phyloP scores from a whole-genome alignment of 2,888 invertebrate species.

The Schrankia costaestrigalis region DNA sequence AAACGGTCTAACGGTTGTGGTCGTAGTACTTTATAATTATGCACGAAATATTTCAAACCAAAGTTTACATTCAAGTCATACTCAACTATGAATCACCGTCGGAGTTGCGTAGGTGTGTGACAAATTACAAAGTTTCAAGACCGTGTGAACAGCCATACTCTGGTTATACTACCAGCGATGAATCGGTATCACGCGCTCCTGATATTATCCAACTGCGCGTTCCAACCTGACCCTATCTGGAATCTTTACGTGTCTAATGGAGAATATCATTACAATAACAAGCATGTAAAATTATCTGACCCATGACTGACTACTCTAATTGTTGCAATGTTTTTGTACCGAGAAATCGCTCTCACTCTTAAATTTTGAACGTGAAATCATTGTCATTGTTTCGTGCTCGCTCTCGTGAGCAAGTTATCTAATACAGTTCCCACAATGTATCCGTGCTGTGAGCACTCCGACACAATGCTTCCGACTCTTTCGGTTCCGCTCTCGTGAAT shows the following conservation, averaged over 20 bases:
- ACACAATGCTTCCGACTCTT: constrained; percentile 68
- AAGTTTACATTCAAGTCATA: constrained; percentile 30
- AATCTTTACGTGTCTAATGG: constrained; percentile 54
- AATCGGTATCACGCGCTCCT: constrained; percentile 63
- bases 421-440: constrained; percentile 66
- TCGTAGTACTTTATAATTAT: too few relatives aligned
- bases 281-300: constrained; percentile 7
- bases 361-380: constrained; percentile 52
- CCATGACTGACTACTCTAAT: constrained; percentile 3
- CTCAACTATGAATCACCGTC: constrained; percentile 43
- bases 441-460: constrained; percentile 48
- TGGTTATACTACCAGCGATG: constrained; percentile 44
- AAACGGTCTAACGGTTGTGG: too few relatives aligned
- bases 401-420: constrained; percentile 69
- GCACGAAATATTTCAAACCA: too few relatives aligned
- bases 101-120: constrained; percentile 57
- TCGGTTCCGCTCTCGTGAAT: constrained; percentile 78
- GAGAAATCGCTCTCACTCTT: constrained; percentile 60
- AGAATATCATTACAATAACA: constrained; percentile 33
- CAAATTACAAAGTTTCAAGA: constrained; percentile 49
- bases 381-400: constrained; percentile 63
- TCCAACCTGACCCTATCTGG: constrained; percentile 51
- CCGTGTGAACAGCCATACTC: constrained; percentile 58
- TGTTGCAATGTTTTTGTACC: constrained; percentile 13
- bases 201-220: constrained; percentile 58